Evolutionary conservation across 92 coral and sea anemone genomes (phyloP).

Genomic region (Paramuricea clavata): DNA sequence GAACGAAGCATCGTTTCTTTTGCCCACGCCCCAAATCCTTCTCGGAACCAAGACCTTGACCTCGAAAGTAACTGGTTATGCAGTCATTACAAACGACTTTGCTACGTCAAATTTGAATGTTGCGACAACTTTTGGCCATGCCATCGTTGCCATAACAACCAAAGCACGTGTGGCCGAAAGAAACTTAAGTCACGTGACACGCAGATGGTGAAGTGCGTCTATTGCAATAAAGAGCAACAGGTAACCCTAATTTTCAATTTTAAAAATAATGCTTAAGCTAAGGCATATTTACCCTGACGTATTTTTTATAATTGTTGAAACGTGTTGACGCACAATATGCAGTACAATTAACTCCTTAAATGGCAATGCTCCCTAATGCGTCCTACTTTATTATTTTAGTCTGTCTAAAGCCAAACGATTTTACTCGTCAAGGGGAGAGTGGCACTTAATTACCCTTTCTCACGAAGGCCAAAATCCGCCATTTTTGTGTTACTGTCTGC

Average conservation of each 20-base stretch:
- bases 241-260: conserved; percentile 27
- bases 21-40: background rate
- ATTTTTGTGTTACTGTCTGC: too few relatives aligned
- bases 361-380: too few relatives aligned
- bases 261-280: background rate
- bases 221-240: conserved; percentile 77
- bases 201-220: conserved; percentile 74
- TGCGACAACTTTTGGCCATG: conserved; percentile 80
- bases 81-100: conserved; percentile 83
- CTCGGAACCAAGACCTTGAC: background rate
- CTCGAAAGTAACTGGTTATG: conserved; percentile 59
- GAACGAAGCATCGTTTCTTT: background rate
- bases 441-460: too few relatives aligned
- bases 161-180: conserved; percentile 52
- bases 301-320: too few relatives aligned
- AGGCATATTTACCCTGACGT: too few relatives aligned
- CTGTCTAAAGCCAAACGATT: too few relatives aligned
- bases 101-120: conserved; percentile 79
- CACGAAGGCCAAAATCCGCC: too few relatives aligned
- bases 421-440: too few relatives aligned
- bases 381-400: too few relatives aligned
- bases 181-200: conserved; percentile 78
- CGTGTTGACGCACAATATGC: too few relatives aligned
- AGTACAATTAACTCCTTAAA: too few relatives aligned
- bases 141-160: conserved; percentile 88